These are phyloP conservation scores for Zapus hudsonius DNA, from an alignment of 2,113 vertebrate genomes.

Conservation along the genomic window DNA sequence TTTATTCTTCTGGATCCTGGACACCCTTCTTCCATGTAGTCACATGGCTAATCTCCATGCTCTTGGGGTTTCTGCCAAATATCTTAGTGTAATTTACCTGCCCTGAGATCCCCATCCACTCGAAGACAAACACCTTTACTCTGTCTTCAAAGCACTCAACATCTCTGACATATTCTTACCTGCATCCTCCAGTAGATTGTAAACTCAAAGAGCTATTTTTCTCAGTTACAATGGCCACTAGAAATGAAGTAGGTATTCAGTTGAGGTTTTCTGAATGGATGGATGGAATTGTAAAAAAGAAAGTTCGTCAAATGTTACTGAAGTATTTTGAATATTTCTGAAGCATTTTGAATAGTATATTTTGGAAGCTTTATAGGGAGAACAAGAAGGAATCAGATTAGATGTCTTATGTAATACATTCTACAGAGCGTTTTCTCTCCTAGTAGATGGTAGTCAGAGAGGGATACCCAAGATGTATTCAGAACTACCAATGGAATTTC, in stretches of 20 bases:
- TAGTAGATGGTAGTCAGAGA: not conserved
- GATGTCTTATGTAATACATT: not conserved
- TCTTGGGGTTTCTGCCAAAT: not conserved
- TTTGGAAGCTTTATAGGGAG: not conserved
- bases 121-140: not conserved
- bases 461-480: not conserved
- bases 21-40: not conserved
- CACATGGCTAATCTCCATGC: not conserved
- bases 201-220: not conserved
- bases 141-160: not conserved
- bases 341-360: not conserved
- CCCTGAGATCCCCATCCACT: rapidly evolving
- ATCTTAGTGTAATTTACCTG: not conserved
- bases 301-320: not conserved
- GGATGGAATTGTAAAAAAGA: not conserved
- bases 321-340: constrained; percentile 1
- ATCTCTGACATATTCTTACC: not conserved
- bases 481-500: not conserved
- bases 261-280: not conserved
- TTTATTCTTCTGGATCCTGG: not conserved
- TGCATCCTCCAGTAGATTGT: not conserved
- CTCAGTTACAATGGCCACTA: not conserved
- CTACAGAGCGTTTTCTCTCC: not conserved
- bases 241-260: not conserved
- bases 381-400: not conserved